phyloP scores from a whole-genome alignment of 2,888 invertebrate species.

The Drosophila suboccidentalis region DNA sequence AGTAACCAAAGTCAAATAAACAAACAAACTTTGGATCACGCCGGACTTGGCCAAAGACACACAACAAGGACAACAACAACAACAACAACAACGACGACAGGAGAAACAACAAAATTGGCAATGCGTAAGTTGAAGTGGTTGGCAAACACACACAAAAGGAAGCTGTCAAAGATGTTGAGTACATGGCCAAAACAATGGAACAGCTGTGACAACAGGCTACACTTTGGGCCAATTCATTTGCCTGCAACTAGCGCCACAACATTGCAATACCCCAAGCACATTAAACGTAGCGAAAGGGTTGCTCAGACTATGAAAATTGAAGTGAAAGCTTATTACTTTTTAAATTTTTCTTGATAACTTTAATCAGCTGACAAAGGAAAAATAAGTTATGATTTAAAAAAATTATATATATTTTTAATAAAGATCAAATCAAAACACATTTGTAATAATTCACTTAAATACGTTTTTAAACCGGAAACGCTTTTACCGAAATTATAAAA shows the following conservation, averaged over 20 bases:
- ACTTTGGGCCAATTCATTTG: conserved; percentile 42
- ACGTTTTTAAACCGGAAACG: no score
- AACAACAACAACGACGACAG: conserved; percentile 15
- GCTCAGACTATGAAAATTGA: background rate
- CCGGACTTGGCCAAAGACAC: conserved; percentile 34
- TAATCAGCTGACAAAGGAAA: no score
- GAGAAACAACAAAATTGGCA: conserved; percentile 10
- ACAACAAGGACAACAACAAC: conserved; percentile 20
- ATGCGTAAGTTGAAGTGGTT: conserved; percentile 33
- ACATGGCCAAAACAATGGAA: conserved; percentile 43
- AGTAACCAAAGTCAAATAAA: conserved; percentile 50
- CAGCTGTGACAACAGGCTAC: conserved; percentile 47
- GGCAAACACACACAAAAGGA: conserved; percentile 50
- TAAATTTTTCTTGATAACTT: no score
- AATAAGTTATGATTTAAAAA: no score
- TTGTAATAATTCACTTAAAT: no score
- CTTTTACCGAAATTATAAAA: no score
- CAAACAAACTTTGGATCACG: conserved; percentile 40
- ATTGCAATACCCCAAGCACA: conserved; percentile 3
- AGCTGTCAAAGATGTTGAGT: conserved; percentile 43
- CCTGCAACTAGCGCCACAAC: conserved; percentile 15
- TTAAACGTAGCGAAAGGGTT: background rate
- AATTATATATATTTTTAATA: no score
- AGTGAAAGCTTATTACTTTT: no score
- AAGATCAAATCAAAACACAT: no score